phyloP scores from a whole-genome alignment of 2,113 vertebrate genomes.

The Parus major region DNA sequence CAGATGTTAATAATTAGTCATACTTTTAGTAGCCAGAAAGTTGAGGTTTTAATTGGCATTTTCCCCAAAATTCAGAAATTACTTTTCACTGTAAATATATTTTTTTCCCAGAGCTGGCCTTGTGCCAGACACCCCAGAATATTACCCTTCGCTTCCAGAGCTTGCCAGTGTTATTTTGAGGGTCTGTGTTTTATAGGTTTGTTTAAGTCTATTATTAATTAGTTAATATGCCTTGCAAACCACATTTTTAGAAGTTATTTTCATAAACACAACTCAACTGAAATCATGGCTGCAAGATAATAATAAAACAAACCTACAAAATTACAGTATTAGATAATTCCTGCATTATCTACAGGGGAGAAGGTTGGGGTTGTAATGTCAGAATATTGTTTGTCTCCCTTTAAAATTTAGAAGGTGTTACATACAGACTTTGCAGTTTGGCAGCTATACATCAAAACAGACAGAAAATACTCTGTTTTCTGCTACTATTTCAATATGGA shows the following conservation, averaged over 20 bases:
- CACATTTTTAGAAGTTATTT: background rate
- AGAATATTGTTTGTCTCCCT: background rate
- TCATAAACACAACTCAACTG: background rate
- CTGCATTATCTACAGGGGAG: background rate
- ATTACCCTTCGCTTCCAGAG: background rate
- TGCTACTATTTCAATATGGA: constrained; percentile 24
- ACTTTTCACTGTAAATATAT: background rate
- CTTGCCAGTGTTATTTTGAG: background rate
- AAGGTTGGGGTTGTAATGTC: background rate
- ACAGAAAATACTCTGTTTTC: background rate
- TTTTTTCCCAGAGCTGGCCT: background rate
- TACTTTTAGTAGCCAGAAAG: background rate
- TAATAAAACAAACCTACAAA: background rate
- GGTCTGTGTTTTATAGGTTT: background rate
- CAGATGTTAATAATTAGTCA: background rate
- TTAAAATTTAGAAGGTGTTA: background rate
- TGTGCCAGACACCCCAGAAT: background rate
- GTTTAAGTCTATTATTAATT: background rate
- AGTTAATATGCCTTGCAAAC: background rate
- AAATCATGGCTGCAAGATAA: background rate
- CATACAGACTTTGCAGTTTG: background rate
- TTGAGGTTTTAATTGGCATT: background rate
- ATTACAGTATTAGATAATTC: background rate
- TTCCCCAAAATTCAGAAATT: background rate
- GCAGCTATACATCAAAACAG: background rate